These are phyloP conservation scores for Taurulus bubalis DNA, from an alignment of 2,113 vertebrate species.

Conservation along the genomic window DNA sequence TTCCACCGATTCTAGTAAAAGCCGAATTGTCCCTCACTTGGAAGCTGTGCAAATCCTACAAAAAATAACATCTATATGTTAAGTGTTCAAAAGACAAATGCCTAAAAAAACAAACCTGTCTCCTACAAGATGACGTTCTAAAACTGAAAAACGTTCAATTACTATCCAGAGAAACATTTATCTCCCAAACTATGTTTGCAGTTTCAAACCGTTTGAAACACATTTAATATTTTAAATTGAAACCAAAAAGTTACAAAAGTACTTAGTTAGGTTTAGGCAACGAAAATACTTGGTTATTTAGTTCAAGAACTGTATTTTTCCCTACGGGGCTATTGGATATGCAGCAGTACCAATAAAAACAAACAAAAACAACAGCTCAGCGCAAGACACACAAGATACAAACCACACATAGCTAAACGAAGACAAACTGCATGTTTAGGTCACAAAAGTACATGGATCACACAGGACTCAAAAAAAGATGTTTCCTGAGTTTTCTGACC, in stretches of 20 bases:
- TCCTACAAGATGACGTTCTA: background rate
- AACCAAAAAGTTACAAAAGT: background rate
- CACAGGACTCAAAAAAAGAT: too few relatives aligned
- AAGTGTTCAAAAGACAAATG: background rate
- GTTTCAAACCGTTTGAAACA: background rate
- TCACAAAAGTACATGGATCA: background rate
- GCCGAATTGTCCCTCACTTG: slow-evolving; percentile 28
- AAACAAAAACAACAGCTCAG: background rate
- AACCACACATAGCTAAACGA: background rate
- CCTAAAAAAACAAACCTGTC: background rate
- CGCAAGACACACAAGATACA: background rate
- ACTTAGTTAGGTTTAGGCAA: background rate
- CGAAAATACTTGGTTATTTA: background rate
- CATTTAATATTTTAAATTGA: too few relatives aligned
- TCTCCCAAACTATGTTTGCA: background rate
- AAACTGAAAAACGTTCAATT: background rate
- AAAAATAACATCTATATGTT: background rate
- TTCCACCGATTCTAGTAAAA: background rate
- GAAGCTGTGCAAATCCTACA: slow-evolving; percentile 50
- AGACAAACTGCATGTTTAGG: background rate
- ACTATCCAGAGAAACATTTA: background rate
- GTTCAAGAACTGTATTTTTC: background rate
- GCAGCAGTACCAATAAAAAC: too few relatives aligned
- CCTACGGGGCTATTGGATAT: too few relatives aligned
- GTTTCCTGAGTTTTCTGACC: background rate